A percentile compares a stretch with the other conserved stretches of the same genome.
Conservation (phyloP, 35 echinoderm and acorn worm species). For the Apostichopus californicus region DNA sequence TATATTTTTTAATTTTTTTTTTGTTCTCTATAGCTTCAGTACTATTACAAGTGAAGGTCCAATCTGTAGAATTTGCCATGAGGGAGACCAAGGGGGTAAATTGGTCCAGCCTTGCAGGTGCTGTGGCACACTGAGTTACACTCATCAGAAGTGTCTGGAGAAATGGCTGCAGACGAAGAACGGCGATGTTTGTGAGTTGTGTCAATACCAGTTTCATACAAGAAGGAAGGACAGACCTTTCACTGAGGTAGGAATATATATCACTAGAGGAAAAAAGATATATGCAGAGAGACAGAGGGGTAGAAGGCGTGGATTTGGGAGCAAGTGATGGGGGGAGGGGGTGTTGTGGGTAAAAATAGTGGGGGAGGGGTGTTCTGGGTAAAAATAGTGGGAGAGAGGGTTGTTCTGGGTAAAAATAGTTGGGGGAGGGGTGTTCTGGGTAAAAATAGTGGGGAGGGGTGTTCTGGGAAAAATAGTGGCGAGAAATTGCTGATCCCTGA, state of each 20-base stretch:
- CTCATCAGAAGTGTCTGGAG: constrained; percentile 75
- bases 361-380: no score
- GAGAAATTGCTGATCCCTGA: no score
- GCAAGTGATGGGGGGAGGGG: no score
- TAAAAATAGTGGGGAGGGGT: no score
- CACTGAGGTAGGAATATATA: constrained; percentile 58
- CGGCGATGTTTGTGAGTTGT: constrained; percentile 70
- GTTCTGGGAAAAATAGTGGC: no score
- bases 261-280: no score
- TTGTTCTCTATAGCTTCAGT: constrained; percentile 55
- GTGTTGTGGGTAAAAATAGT: no score
- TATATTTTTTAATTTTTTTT: neutral
- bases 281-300: no score
- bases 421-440: no score
- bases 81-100: constrained; percentile 60
- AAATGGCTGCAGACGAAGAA: constrained; percentile 79
- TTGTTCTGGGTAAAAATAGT: no score
- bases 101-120: constrained; percentile 72
- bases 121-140: constrained; percentile 66
- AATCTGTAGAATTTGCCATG: constrained; percentile 85
- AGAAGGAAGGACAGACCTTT: constrained; percentile 60
- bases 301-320: no score
- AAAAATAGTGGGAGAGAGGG: no score
- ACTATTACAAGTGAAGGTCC: constrained; percentile 71
- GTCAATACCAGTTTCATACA: constrained; percentile 72